A percentile compares a stretch with the other conserved stretches of the same genome.
These are phyloP conservation scores for Pangasius mekongensis DNA, from an alignment of 2,797 vertebrate species.

Conservation along the genomic window DNA sequence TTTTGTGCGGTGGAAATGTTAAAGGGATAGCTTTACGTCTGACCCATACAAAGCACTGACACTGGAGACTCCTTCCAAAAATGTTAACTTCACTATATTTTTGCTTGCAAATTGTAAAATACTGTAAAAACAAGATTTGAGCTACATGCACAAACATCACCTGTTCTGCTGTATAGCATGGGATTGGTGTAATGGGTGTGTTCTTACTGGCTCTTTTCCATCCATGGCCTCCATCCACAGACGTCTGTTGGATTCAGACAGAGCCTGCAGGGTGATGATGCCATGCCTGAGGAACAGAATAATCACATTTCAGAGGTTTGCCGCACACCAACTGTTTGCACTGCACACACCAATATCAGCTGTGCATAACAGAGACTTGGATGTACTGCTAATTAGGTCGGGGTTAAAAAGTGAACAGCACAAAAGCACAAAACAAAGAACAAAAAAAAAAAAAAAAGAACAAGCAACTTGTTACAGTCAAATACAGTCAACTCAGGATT, in stretches of 20 bases:
- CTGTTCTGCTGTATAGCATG: neutral
- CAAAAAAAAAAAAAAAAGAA: neutral
- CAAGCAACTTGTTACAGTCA: neutral
- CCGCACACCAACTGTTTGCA: neutral
- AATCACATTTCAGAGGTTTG: neutral
- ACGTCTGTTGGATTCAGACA: constrained; percentile 92
- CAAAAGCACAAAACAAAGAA: neutral
- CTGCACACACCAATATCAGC: neutral
- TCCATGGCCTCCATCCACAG: constrained; percentile 99
- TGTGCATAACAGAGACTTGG: neutral
- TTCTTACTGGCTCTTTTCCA: constrained; percentile 95
- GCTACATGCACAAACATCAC: neutral
- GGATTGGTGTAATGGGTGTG: constrained; percentile 18
- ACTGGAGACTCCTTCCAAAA: neutral
- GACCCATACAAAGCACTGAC: neutral
- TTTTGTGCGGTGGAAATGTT: neutral
- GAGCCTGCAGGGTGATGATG: constrained; percentile 93
- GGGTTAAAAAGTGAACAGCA: neutral
- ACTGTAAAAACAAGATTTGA: neutral
- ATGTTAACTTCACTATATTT: neutral
- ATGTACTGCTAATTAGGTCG: neutral
- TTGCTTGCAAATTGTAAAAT: neutral
- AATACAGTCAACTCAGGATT: neutral
- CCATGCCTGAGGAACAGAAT: constrained; percentile 81
- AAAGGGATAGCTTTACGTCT: neutral